Percentiles rank a stretch among this genome's conserved stretches.
phyloP scores from a whole-genome alignment of 2,888 invertebrate genomes.

The Chelonus formosanus region DNA sequence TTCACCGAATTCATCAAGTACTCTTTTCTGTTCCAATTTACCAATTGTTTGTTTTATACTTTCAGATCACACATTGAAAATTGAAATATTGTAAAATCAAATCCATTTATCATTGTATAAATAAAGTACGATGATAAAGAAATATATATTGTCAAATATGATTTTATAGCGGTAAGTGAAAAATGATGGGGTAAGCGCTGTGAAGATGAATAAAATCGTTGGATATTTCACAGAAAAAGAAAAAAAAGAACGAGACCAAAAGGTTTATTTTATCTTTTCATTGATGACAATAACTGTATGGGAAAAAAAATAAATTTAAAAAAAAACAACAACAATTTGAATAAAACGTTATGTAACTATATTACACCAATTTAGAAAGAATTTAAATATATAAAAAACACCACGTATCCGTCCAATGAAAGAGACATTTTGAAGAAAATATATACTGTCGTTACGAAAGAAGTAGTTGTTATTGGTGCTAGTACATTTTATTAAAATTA shows the following conservation, averaged over 20 bases:
- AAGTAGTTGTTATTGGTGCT: not conserved
- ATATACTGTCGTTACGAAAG: not conserved
- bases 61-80: slow-evolving; percentile 10
- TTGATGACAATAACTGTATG: slow-evolving; percentile 3
- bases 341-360: no score
- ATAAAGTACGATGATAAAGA: not conserved
- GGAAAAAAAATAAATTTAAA: not conserved
- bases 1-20: not conserved
- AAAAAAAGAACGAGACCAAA: no score
- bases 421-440: slow-evolving; percentile 7
- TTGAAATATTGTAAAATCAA: not conserved
- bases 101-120: not conserved
- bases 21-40: not conserved
- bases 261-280: not conserved
- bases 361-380: not conserved
- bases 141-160: not conserved
- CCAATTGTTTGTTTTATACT: not conserved
- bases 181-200: slow-evolving; percentile 1
- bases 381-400: not conserved
- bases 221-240: not conserved
- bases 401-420: slow-evolving; percentile 2
- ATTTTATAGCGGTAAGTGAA: not conserved
- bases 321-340: not conserved
- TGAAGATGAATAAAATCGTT: not conserved
- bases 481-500: not conserved